phyloP scores from a whole-genome alignment of 1,140 invertebrate genomes.

The Neuroterus valhalla region DNA sequence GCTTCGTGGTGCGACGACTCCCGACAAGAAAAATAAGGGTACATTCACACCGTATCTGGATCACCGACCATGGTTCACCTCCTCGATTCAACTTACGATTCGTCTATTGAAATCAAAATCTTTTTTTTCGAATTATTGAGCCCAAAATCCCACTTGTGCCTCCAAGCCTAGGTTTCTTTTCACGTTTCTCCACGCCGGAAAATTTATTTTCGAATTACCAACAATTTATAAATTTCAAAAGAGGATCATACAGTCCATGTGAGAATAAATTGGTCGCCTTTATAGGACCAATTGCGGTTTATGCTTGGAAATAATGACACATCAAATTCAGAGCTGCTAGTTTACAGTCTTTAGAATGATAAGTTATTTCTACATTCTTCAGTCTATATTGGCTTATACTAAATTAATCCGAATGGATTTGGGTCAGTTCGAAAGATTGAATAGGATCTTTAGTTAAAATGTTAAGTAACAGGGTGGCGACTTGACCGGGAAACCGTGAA shows the following conservation, averaged over 20 bases:
- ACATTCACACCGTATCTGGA: conserved; percentile 48
- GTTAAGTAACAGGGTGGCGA: no score
- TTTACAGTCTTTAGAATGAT: neutral
- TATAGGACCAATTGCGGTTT: conserved; percentile 11
- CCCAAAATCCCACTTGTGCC: conserved; percentile 31
- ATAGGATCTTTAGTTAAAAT: neutral
- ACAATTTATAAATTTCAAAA: neutral
- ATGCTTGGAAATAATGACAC: conserved; percentile 1
- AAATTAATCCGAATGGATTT: no score
- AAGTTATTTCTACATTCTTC: conserved; percentile 13
- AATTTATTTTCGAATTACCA: neutral
- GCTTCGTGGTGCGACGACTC: conserved; percentile 62
- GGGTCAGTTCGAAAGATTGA: neutral
- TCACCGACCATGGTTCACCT: neutral
- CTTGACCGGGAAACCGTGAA: no score
- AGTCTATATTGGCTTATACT: neutral
- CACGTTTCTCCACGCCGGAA: neutral
- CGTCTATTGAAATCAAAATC: conserved; percentile 40
- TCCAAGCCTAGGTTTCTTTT: no score
- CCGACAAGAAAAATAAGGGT: conserved; percentile 59
- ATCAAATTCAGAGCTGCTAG: neutral
- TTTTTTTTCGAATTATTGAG: conserved; percentile 38
- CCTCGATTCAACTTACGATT: neutral
- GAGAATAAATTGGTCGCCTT: conserved; percentile 9
- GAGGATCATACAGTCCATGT: neutral